phyloP scores from a whole-genome alignment of 2,113 vertebrate species.

The Tenrec ecaudatus region DNA sequence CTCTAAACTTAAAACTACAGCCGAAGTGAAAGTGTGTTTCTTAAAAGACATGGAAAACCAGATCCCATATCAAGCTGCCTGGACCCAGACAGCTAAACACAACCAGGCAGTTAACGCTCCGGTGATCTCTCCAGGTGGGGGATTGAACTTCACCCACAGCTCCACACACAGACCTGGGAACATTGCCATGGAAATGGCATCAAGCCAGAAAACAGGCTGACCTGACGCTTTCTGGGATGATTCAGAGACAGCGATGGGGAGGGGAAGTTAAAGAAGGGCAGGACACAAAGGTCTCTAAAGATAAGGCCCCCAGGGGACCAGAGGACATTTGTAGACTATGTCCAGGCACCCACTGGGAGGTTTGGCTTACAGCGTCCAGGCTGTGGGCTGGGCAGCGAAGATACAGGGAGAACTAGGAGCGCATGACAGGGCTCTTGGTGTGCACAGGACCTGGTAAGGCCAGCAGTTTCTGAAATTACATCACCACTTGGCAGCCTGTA shows the following conservation, averaged over 20 bases:
- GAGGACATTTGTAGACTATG: background rate
- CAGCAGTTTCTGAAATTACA: background rate
- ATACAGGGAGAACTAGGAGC: background rate
- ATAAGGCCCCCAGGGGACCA: background rate
- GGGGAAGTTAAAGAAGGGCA: background rate
- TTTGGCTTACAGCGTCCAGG: background rate
- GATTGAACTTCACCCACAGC: background rate
- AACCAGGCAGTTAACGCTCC: background rate
- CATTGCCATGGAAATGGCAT: background rate
- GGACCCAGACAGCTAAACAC: conserved; percentile 15
- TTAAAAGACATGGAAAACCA: background rate
- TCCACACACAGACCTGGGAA: background rate
- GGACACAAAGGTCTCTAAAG: background rate
- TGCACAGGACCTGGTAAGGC: background rate
- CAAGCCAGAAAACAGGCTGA: conserved; percentile 23
- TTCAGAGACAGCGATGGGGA: background rate
- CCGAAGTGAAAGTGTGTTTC: background rate
- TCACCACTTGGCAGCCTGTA: background rate
- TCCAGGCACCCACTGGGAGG: background rate
- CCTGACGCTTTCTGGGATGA: background rate
- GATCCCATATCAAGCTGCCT: background rate
- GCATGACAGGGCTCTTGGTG: background rate
- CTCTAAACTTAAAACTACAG: conserved; percentile 3
- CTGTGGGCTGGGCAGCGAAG: background rate
- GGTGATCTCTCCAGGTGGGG: conserved; percentile 29